Conservation (phyloP, 1,140 invertebrate species). For the Drosophila kikkawai region DNA sequence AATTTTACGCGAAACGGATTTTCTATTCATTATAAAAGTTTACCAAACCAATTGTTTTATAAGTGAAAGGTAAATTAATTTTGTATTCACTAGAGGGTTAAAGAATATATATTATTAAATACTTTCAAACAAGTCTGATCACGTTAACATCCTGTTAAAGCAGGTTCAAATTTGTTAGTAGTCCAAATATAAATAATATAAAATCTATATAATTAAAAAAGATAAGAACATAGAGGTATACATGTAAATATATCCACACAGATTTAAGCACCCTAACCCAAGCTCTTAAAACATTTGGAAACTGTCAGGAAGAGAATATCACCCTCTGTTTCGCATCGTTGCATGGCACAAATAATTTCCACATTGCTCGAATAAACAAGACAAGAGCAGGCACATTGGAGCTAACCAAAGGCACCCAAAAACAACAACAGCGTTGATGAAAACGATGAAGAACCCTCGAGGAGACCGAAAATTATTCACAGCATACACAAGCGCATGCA, state of each 20-base stretch:
- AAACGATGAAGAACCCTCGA: constrained; percentile 22
- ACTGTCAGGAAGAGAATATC: background rate
- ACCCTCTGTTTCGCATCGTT: constrained; percentile 48
- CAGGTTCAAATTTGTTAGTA: background rate
- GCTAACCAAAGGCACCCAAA: constrained; percentile 52
- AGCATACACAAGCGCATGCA: constrained; percentile 15
- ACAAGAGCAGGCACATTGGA: constrained; percentile 55
- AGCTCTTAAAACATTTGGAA: too few relatives aligned
- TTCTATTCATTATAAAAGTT: too few relatives aligned
- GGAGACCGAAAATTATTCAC: constrained; percentile 18
- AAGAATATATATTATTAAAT: background rate
- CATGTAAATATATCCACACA: background rate
- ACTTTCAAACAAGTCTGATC: background rate
- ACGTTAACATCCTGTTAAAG: background rate
- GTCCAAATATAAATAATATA: too few relatives aligned
- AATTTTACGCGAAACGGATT: too few relatives aligned
- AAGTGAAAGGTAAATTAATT: too few relatives aligned
- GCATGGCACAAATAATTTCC: constrained; percentile 59
- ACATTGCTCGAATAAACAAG: constrained; percentile 70
- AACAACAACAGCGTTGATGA: constrained; percentile 15
- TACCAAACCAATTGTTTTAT: too few relatives aligned
- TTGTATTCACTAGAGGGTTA: too few relatives aligned
- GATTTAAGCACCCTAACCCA: background rate
- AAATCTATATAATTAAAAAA: too few relatives aligned
- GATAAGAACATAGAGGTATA: background rate